These are phyloP conservation scores for Pammene fasciana DNA, from an alignment of 2,888 invertebrate species.

Conservation along the genomic window DNA sequence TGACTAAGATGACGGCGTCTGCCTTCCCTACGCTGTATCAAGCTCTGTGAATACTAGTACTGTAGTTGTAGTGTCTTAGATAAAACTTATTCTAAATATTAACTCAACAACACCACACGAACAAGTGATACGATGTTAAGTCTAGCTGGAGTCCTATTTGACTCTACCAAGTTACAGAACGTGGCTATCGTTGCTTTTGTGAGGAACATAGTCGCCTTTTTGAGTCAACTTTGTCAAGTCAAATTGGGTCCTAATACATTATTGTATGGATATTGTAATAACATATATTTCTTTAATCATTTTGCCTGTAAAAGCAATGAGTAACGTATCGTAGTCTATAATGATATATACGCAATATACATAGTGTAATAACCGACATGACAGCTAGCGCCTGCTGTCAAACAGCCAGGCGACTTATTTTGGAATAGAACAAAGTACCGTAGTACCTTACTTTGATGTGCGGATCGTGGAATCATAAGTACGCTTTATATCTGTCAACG, in stretches of 20 bases:
- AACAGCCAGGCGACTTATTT: constrained; percentile 61
- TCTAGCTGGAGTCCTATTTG: constrained; percentile 56
- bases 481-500: constrained; percentile 40
- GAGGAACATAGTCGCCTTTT: too few relatives aligned
- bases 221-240: background rate
- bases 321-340: constrained; percentile 62
- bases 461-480: constrained; percentile 28
- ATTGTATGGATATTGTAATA: constrained; percentile 60
- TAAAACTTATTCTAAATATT: constrained; percentile 80
- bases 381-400: constrained; percentile 65
- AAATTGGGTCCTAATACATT: constrained; percentile 45
- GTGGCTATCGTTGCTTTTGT: background rate
- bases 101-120: constrained; percentile 79
- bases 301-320: constrained; percentile 71
- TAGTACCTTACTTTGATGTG: constrained; percentile 55
- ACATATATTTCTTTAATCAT: constrained; percentile 72
- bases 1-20: constrained; percentile 26
- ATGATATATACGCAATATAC: constrained; percentile 55
- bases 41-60: constrained; percentile 80
- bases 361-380: constrained; percentile 60
- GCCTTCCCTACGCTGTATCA: constrained; percentile 59
- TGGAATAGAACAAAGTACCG: constrained; percentile 48
- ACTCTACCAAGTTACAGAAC: background rate
- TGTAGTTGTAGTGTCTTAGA: constrained; percentile 81
- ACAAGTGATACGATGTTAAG: constrained; percentile 79